Conservation (phyloP, 2,113 vertebrate species). For the Alaudala cheleensis region DNA sequence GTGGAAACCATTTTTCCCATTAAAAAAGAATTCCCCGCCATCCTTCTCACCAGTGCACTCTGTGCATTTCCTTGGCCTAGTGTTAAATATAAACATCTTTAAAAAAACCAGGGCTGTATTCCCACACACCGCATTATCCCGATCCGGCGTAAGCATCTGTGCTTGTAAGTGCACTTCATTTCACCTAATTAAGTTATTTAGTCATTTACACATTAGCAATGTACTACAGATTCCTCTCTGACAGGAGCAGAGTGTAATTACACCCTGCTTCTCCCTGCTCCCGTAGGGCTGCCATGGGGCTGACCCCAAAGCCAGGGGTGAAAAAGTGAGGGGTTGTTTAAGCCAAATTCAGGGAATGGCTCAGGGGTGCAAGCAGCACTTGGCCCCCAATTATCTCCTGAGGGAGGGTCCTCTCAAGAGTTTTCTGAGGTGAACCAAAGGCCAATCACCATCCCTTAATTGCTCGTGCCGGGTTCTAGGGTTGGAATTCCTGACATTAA, state of each 20-base stretch:
- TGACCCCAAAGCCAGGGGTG: slow-evolving; percentile 46
- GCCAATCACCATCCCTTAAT: neutral
- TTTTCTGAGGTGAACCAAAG: slow-evolving; percentile 18
- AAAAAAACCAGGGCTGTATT: neutral
- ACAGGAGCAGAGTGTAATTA: slow-evolving; percentile 70
- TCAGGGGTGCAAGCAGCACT: slow-evolving; percentile 28
- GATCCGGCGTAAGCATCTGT: slow-evolving; percentile 71
- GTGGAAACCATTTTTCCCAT: neutral
- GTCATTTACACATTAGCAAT: slow-evolving; percentile 78
- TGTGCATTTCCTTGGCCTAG: slow-evolving; percentile 52
- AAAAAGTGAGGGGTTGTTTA: slow-evolving; percentile 16
- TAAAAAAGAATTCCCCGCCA: neutral
- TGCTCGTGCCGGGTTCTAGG: neutral
- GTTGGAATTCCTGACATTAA: neutral
- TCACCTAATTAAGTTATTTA: slow-evolving; percentile 80
- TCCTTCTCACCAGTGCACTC: neutral
- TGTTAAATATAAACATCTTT: neutral
- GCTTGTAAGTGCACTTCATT: slow-evolving; percentile 78
- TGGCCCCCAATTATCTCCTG: slow-evolving; percentile 39
- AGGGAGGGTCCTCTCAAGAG: neutral
- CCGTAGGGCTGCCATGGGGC: slow-evolving; percentile 24
- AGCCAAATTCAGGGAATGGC: slow-evolving; percentile 42
- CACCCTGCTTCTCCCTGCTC: slow-evolving; percentile 61
- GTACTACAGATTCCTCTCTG: slow-evolving; percentile 70
- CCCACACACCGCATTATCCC: slow-evolving; percentile 57